Evolutionary conservation across 2,113 vertebrate species (phyloP), one percentile per base, ranked within the genome.

Genomic region (Ariopsis seemanni): DNA sequence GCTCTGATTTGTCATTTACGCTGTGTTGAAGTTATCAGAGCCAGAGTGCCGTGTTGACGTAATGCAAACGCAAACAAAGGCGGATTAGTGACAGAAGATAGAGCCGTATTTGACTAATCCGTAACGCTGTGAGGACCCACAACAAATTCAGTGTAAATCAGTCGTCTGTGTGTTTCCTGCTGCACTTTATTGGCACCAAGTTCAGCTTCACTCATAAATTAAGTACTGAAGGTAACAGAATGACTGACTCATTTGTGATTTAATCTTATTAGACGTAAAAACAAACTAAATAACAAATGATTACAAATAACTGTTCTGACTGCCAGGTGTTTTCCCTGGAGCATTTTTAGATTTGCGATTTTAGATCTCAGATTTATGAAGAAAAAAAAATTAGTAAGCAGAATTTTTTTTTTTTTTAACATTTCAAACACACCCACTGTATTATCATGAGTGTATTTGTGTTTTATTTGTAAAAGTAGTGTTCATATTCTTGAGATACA

Each of bases 11-110:
- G 82, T 72, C 18, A 42, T 74, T 72, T 30, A 25, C 48, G 0
- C 15, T 14, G 53, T 5, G 30, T 6, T 71, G 67, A 57, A 84
- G 27, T 22, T 58, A 74, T 74, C 83, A n/a, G 65, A 42, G 80
- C 30, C 25, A 1, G 34, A 53, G 11, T 22, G 52, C 9, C 0
- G 65, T 52, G 34, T 22, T 72, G 65, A 57, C 27, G 65, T 48
- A 58, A 55, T 25, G 14, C 83, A 6, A 71, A 83, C 20, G 86
- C 79, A 82, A 87, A 87, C n/a, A 50, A 27, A 72, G 14, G 85
- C 7, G 69, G 75, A 78, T 27, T 7, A 17, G 42, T 22, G 34
- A 48, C 22, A 18, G 15, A 42, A 71, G 67, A 30, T 62, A 10
- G 4, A 11, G 27, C 18, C n/a, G 34, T 48, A 25, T 20, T 34